Percentiles rank a stretch among this genome's conserved stretches.
Conservation (phyloP, 2,113 vertebrate genomes). For the Sebastes fasciatus region DNA sequence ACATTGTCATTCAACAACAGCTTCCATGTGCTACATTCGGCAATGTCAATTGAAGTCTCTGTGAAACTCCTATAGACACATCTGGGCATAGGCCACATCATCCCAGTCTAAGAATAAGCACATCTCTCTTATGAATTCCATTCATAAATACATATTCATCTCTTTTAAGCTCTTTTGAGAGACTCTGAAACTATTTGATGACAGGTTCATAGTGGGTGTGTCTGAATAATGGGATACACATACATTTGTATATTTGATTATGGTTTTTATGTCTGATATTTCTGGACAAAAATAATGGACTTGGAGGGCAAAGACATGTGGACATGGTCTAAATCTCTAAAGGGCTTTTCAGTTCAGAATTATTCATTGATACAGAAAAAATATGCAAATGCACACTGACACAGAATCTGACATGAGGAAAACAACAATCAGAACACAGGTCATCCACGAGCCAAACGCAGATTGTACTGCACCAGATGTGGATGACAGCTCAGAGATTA, state of each 20-base stretch:
- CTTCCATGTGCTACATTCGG: not conserved
- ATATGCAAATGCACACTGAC: not conserved
- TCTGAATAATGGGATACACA: not conserved
- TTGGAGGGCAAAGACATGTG: not conserved
- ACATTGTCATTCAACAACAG: not conserved
- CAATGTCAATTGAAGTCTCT: no score
- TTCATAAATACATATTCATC: not conserved
- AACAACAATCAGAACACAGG: not conserved
- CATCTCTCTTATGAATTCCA: not conserved
- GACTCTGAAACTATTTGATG: not conserved
- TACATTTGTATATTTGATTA: not conserved
- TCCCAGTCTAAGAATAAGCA: not conserved
- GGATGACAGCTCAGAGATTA: conserved; percentile 30
- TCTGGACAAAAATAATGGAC: not conserved
- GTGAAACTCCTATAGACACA: not conserved
- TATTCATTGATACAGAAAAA: not conserved
- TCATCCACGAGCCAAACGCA: not conserved
- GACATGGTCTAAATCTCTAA: not conserved
- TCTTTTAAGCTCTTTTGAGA: not conserved
- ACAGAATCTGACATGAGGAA: not conserved
- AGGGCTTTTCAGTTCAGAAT: not conserved
- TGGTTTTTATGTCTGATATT: not conserved
- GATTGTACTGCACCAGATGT: conserved; percentile 16
- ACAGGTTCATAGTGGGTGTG: not conserved
- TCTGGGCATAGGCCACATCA: not conserved